Evolutionary conservation across 2,797 vertebrate genomes (phyloP).

Genomic region (Neosilurus mollespiculum): DNA sequence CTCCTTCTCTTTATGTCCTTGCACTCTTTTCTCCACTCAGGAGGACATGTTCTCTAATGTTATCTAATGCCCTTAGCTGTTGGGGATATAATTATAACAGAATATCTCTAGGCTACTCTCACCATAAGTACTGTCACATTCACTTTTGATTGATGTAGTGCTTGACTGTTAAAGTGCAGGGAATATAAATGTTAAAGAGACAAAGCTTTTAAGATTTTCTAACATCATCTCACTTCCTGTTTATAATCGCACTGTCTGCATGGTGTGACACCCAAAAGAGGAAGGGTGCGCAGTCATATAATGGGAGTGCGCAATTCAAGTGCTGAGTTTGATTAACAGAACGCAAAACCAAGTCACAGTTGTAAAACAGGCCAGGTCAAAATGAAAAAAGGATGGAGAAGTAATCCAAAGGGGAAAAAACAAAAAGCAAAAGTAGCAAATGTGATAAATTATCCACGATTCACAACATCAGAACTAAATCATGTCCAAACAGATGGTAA

Average conservation of each 20-base stretch:
- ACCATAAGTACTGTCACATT: conserved; percentile 44
- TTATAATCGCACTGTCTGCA: not conserved
- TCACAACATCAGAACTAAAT: not conserved
- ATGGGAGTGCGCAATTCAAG: not conserved
- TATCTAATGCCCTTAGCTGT: conserved; percentile 51
- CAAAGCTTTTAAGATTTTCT: not conserved
- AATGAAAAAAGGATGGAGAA: not conserved
- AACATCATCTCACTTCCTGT: not conserved
- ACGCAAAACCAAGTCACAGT: not conserved
- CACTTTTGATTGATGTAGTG: conserved; percentile 36
- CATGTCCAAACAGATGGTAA: not conserved
- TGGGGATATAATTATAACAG: conserved; percentile 33
- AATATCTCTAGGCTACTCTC: conserved; percentile 26
- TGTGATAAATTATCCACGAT: not conserved
- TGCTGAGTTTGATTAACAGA: not conserved
- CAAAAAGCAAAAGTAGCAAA: not conserved
- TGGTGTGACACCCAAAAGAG: not conserved
- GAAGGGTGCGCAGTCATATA: not conserved
- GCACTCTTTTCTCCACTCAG: conserved; percentile 15
- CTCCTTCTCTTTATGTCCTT: conserved; percentile 9
- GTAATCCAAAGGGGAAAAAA: not conserved
- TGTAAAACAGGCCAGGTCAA: not conserved
- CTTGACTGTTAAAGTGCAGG: conserved; percentile 60
- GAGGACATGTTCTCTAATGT: conserved; percentile 49
- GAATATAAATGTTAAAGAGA: conserved; percentile 25